Evolutionary conservation across 2,888 invertebrate species (phyloP), one percentile per base, ranked within the genome.

Genomic region (Yponomeuta plumbellus): DNA sequence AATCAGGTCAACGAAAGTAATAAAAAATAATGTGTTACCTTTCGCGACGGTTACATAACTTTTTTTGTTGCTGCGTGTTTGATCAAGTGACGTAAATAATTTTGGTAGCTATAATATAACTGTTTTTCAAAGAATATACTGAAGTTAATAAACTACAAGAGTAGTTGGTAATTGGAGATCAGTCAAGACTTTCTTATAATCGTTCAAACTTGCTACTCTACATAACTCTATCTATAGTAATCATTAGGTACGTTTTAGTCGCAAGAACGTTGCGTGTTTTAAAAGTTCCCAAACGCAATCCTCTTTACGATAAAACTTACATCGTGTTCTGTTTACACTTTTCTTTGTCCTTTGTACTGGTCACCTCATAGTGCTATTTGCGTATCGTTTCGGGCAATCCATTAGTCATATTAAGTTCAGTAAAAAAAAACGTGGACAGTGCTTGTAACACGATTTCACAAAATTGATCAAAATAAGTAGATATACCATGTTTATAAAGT

Each of bases 1-100:
- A 65, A 65, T 77, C 85, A 80, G 88, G 89, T 88, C 89, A 87
- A 81, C 81, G 75, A 80, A 80, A 21, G 59, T 23, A 59, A 59
- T 59, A 59, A 59, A 57, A 52, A 21, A n/a, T 44, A 64, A 44
- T 39, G 62, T 34, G 8, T 34, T 34, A 34, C 26, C n/a, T 21
- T 64, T 44, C 44, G 64, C 34, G 22, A 59, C 80, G 72, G 73
- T 75, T 21, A 72, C 66, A 70, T 71, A 70, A 52, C 34, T 21
- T 20, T 44, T 64, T 4, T 64, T 1, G 44, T 52, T 52, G 44
- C 17, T 17, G 44, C 44, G 44, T 52, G 44, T 13, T 52, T 52
- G 13, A 13, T 17, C 17, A 13, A 52, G 17, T 13, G 13, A 52
- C 4, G 11, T 44, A 5, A 17, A 11, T 44, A 5, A 13, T 44